Evolutionary conservation across 2,797 vertebrate species (phyloP), one percentile per base, ranked within the genome.

Genomic region (Tapirus indicus): DNA sequence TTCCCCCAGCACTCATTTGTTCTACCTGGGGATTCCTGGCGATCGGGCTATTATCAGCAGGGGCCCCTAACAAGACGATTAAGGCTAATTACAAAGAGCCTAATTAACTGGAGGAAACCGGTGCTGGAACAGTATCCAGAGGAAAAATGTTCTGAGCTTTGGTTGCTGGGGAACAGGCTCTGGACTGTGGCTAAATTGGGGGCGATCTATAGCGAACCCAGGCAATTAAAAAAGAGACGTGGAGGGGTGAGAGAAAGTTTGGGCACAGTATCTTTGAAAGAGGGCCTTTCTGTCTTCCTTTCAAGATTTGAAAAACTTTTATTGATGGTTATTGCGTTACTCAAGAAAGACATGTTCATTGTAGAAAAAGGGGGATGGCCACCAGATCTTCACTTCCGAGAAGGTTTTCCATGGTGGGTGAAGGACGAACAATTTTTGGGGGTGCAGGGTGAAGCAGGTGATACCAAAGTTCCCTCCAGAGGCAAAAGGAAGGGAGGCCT

Each of bases 91-190:
- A 98, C 98, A 98, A 98, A 98, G 98, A 98, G 98, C 96, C 98
- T 98, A 98, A 99, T 98, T 99, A 99, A 98, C 95, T 97, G 97
- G 97, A 98, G 98, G 98, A 98, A 98, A 97, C 93, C 75, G 97
- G 96, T 97, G 97, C 97, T 98, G 97, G 97, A 98, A 98, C 97
- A 98, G 98, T 97, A 98, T 98, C 98, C 98, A 98, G 98, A 98
- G 97, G 98, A 98, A 98, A 98, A 98, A 98, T 96, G 97, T 98
- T 98, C 97, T 94, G 93, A 98, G 98, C 96, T 98, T 95, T 71
- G 80, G 98, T 99, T 98, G 98, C 98, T 95, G 98, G 98, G 98
- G 98, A 98, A 99, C 98, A 97, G 56, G 94, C 98, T 98, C 97
- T 91, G 97, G 89, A 88, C 98, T 96, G 96, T 97, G 97, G 97